Evolutionary conservation across 1,140 invertebrate species (phyloP).

Genomic region (Scaptomyza hsui): DNA sequence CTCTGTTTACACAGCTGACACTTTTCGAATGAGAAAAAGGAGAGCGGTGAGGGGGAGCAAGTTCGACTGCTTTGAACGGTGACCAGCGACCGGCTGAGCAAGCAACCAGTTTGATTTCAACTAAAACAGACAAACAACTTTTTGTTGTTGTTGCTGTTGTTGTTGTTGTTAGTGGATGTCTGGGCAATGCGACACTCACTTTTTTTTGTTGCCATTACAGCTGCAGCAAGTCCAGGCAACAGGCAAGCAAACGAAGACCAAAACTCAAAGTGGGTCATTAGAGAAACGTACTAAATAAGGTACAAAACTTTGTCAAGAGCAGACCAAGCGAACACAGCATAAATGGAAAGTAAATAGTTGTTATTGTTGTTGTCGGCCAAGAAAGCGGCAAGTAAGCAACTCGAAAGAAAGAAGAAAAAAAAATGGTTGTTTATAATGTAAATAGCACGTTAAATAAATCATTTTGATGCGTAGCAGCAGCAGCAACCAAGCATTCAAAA

Average conservation of each 20-base stretch:
- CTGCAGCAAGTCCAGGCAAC: slow-evolving; percentile 24
- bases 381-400: slow-evolving; percentile 44
- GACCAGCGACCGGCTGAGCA: slow-evolving; percentile 65
- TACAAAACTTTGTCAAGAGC: slow-evolving; percentile 81
- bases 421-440: slow-evolving; percentile 73
- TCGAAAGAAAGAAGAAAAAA: slow-evolving; percentile 36
- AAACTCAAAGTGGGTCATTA: slow-evolving; percentile 81
- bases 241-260: slow-evolving; percentile 54
- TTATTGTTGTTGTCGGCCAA: slow-evolving; percentile 32
- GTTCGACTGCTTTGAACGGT: slow-evolving; percentile 34
- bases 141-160: slow-evolving; percentile 50
- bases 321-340: slow-evolving; percentile 41
- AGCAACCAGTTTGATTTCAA: slow-evolving; percentile 80
- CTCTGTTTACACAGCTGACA: slow-evolving; percentile 80
- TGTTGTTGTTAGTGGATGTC: slow-evolving; percentile 49
- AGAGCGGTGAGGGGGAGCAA: slow-evolving; percentile 3
- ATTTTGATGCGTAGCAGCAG: slow-evolving; percentile 69
- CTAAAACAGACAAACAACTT: slow-evolving; percentile 80
- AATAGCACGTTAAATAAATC: slow-evolving; percentile 71
- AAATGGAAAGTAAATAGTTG: slow-evolving; percentile 77
- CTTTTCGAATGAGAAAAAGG: slow-evolving; percentile 48
- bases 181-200: slow-evolving; percentile 78
- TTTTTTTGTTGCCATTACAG: slow-evolving; percentile 59
- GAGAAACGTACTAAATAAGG: slow-evolving; percentile 83
- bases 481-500: slow-evolving; percentile 36